phyloP scores from a whole-genome alignment of 2,888 invertebrate genomes.

The Cristatella mucedo region DNA sequence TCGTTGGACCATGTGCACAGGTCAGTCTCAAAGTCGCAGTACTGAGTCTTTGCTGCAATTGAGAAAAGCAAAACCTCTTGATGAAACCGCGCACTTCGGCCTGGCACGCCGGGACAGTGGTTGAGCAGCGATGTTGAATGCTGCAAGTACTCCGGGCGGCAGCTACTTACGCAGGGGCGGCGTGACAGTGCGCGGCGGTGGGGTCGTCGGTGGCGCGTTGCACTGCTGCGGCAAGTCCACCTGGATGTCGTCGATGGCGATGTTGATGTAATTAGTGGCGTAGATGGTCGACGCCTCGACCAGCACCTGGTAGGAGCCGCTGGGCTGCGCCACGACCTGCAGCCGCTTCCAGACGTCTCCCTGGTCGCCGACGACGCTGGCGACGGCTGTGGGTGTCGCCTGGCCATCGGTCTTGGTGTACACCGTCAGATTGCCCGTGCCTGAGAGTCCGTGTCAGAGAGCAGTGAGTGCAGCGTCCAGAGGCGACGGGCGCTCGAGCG shows the following conservation, averaged over 20 bases:
- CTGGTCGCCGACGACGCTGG: background rate
- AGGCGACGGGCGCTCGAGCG: no score
- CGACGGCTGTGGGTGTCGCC: background rate
- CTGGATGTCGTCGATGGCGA: constrained; percentile 31
- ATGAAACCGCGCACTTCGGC: no score
- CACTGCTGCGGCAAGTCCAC: constrained; percentile 12
- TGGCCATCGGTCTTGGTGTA: background rate
- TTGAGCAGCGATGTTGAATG: no score
- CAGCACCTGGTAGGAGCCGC: constrained; percentile 16
- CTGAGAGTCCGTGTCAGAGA: no score
- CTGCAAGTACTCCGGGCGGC: no score
- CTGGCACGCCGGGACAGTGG: no score
- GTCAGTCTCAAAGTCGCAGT: constrained; percentile 25
- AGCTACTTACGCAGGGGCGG: no score
- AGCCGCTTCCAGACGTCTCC: constrained; percentile 15
- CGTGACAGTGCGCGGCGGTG: no score
- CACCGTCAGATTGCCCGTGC: constrained; percentile 7
- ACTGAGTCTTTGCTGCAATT: no score
- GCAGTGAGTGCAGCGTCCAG: no score
- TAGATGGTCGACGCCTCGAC: constrained; percentile 20
- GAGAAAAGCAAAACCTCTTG: no score
- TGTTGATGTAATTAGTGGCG: constrained; percentile 17
- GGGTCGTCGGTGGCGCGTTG: background rate
- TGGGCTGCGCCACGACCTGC: constrained; percentile 21
- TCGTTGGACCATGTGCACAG: constrained; percentile 24